Evolutionary conservation across 2,888 invertebrate genomes (phyloP).

Genomic region (Chelonus formosanus): DNA sequence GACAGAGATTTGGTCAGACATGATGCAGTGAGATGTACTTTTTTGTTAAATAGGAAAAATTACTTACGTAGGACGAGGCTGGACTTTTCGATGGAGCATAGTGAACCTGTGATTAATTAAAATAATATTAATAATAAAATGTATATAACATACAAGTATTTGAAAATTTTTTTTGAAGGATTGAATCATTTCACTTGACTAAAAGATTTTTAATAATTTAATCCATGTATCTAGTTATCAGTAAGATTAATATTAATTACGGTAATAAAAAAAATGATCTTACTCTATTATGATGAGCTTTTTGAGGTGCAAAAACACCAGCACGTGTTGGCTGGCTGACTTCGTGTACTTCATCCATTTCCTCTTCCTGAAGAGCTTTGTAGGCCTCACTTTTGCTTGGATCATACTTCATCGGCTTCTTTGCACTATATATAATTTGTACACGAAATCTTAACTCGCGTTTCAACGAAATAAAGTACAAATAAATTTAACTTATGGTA

Average conservation of each 20-base stretch:
- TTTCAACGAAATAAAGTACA: not conserved
- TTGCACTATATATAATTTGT: conserved; percentile 50
- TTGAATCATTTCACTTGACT: too few species aligned
- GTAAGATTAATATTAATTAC: not conserved
- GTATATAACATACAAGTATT: too few species aligned
- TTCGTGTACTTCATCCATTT: conserved; percentile 74
- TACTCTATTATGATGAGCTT: conserved; percentile 61
- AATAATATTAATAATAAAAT: too few species aligned
- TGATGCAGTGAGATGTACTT: not conserved
- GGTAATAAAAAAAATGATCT: conserved; percentile 23
- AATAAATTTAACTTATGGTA: not conserved
- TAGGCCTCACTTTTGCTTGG: conserved; percentile 89
- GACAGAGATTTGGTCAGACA: not conserved
- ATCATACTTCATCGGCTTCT: conserved; percentile 72
- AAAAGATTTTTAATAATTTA: too few species aligned
- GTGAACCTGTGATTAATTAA: conserved; percentile 42
- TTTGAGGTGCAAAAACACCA: conserved; percentile 79
- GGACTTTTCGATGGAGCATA: conserved; percentile 51
- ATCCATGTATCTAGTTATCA: too few species aligned
- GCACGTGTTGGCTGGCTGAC: conserved; percentile 76
- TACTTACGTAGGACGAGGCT: conserved; percentile 53
- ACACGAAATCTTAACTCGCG: conserved; percentile 54
- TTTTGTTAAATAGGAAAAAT: not conserved
- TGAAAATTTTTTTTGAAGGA: too few species aligned
- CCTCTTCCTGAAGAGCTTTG: conserved; percentile 87